Percentiles rank a stretch among this genome's conserved stretches.
Conservation (phyloP, 2,797 vertebrate genomes). For the Sardinella longiceps region DNA sequence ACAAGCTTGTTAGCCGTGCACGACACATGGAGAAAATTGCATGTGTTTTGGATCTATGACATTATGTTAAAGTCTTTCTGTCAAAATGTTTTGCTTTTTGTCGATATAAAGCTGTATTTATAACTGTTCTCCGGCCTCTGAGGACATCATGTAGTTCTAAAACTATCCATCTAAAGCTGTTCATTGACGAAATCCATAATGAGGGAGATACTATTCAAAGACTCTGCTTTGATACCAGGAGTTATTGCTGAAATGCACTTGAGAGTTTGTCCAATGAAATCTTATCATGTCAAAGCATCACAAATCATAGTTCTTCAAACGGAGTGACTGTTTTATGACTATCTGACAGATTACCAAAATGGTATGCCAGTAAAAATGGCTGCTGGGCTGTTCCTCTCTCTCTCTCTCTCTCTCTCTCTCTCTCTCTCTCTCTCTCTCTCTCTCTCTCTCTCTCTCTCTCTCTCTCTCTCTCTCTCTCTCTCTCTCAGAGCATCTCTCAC, state of each 20-base stretch:
- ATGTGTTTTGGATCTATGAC: neutral
- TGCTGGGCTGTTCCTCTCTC: neutral
- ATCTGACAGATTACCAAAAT: neutral
- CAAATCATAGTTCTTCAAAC: too few relatives aligned
- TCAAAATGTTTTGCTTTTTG: neutral
- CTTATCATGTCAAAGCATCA: too few relatives aligned
- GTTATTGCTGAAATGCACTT: neutral
- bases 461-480: too few relatives aligned
- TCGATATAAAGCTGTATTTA: too few relatives aligned
- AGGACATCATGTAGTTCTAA: too few relatives aligned
- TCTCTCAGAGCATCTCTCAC: neutral
- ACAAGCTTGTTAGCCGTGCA: neutral
- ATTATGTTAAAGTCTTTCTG: neutral
- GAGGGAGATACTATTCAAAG: neutral
- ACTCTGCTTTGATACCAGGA: neutral
- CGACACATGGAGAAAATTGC: too few relatives aligned
- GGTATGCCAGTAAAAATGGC: neutral
- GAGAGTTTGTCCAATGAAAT: neutral
- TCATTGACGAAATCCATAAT: too few relatives aligned
- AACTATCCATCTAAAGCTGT: too few relatives aligned
- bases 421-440: too few relatives aligned
- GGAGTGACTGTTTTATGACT: neutral
- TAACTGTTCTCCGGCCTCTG: too few relatives aligned
- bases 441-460: too few relatives aligned
- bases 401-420: too few relatives aligned